Evolutionary conservation across 2,888 invertebrate species (phyloP).

Genomic region (Sarcophaga subvicina): DNA sequence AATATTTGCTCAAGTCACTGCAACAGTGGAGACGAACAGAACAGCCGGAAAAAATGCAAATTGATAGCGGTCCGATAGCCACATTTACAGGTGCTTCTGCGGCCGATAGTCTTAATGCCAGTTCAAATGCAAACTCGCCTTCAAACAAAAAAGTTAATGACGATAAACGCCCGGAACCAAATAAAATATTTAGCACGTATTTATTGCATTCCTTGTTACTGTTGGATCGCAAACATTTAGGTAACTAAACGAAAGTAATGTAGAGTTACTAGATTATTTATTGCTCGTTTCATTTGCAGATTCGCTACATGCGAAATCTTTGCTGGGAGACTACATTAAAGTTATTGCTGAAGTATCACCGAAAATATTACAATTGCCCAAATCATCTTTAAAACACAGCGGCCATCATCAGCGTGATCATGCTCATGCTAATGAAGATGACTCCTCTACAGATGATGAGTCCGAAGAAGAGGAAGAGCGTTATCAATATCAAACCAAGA

Average conservation of each 20-base stretch:
- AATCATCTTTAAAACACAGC: constrained; percentile 76
- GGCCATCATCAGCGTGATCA: constrained; percentile 72
- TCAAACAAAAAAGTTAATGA: not conserved
- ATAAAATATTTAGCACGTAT: constrained; percentile 75
- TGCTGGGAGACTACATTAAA: constrained; percentile 78
- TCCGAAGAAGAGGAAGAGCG: constrained; percentile 71
- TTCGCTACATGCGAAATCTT: constrained; percentile 72
- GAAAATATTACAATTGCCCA: constrained; percentile 79
- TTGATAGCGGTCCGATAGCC: constrained; percentile 64
- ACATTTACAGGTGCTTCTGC: constrained; percentile 61
- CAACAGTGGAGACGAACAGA: constrained; percentile 72
- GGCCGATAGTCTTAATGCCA: constrained; percentile 32
- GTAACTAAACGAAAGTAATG: constrained; percentile 66
- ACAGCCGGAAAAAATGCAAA: constrained; percentile 72
- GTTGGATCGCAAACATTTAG: constrained; percentile 78
- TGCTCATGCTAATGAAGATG: constrained; percentile 74
- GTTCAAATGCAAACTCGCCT: constrained; percentile 3
- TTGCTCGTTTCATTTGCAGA: constrained; percentile 66
- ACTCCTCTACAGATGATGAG: constrained; percentile 74
- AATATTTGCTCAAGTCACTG: constrained; percentile 82
- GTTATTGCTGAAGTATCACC: constrained; percentile 79
- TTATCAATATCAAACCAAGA: constrained; percentile 68
- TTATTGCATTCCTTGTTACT: constrained; percentile 79
- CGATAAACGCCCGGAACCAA: constrained; percentile 33
- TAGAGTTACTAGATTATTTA: not conserved